These are phyloP conservation scores for Pelodytes ibericus DNA, from an alignment of 2,797 vertebrate genomes.

Conservation along the genomic window DNA sequence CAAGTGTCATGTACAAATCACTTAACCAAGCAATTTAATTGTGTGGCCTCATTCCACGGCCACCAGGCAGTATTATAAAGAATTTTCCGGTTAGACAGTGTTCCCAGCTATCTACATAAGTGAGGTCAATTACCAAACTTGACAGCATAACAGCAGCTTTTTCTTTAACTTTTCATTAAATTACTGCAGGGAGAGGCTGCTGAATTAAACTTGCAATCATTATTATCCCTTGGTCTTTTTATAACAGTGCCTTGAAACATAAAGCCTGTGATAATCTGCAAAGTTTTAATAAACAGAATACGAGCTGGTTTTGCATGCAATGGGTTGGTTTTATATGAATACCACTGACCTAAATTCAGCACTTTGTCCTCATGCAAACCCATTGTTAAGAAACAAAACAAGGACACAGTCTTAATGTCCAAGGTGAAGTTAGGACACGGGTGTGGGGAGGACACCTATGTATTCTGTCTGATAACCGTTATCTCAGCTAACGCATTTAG, in stretches of 20 bases:
- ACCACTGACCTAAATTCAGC: conserved; percentile 68
- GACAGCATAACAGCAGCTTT: no score
- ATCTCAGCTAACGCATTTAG: neutral
- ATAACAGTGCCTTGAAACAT: no score
- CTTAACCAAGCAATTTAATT: no score
- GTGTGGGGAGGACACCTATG: neutral
- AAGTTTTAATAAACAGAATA: conserved; percentile 66
- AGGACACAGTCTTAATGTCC: neutral
- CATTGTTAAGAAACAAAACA: conserved; percentile 17
- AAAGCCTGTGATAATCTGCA: no score
- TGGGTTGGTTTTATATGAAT: conserved; percentile 54
- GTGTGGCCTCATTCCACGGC: no score
- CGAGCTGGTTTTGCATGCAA: conserved; percentile 40
- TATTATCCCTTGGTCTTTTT: no score
- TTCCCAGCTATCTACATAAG: no score
- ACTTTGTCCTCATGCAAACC: conserved; percentile 52
- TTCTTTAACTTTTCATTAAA: no score
- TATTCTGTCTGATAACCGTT: conserved; percentile 3
- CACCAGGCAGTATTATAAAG: no score
- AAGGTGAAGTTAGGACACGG: conserved; percentile 39
- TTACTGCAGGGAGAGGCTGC: neutral
- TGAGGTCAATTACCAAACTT: no score
- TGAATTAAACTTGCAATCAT: conserved; percentile 10
- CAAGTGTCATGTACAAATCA: no score
- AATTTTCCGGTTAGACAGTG: no score